phyloP scores from a whole-genome alignment of 1,140 invertebrate genomes.

The Aphelinus certus region DNA sequence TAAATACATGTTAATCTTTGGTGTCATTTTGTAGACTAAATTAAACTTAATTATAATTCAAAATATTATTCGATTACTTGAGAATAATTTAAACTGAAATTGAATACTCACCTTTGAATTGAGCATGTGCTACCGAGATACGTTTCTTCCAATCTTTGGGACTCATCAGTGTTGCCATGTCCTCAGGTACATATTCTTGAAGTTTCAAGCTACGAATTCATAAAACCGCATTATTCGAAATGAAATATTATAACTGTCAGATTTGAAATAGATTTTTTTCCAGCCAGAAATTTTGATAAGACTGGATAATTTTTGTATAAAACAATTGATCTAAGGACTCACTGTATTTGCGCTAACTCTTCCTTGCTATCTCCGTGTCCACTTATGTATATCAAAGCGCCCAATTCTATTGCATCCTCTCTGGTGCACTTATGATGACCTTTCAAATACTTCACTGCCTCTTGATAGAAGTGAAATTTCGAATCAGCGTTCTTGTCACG shows the following conservation, averaged over 20 bases:
- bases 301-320: no score
- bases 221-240: no score
- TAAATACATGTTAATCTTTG: no score
- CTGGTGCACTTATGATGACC: conserved; percentile 87
- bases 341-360: conserved; percentile 70
- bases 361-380: conserved; percentile 77
- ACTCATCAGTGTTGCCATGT: conserved; percentile 78
- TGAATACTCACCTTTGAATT: conserved; percentile 66
- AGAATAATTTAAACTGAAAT: not conserved
- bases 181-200: conserved; percentile 81
- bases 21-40: no score
- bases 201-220: conserved; percentile 73
- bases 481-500: conserved; percentile 88
- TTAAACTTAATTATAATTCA: no score
- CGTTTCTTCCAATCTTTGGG: conserved; percentile 85
- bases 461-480: conserved; percentile 96
- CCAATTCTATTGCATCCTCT: conserved; percentile 82
- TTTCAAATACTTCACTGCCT: conserved; percentile 90
- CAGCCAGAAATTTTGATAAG: no score
- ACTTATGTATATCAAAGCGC: conserved; percentile 82
- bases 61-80: not conserved
- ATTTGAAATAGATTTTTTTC: no score
- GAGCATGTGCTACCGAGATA: conserved; percentile 74
- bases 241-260: no score
- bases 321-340: conserved; percentile 63